phyloP scores from a whole-genome alignment of 2,888 invertebrate species.

The Stomorhina lunata region DNA sequence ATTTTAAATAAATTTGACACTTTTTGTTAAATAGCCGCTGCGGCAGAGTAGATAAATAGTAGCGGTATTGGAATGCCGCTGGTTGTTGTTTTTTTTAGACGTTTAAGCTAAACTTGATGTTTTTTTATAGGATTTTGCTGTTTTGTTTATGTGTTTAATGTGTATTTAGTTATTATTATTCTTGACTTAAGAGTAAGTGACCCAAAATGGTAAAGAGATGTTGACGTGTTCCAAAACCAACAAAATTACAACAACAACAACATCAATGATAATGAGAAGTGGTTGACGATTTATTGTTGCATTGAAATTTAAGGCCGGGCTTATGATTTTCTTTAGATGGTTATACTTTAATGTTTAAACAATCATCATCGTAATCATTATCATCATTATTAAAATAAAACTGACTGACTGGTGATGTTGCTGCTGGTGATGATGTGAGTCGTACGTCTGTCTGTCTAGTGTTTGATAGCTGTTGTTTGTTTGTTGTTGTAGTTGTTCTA shows the following conservation, averaged over 20 bases:
- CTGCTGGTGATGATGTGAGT: constrained; percentile 33
- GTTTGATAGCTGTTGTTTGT: constrained; percentile 15
- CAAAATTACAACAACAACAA: neutral
- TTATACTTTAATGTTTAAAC: constrained; percentile 20
- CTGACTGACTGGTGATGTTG: too few species aligned
- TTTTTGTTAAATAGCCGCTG: constrained; percentile 55
- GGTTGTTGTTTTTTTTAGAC: constrained; percentile 29
- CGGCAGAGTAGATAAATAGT: constrained; percentile 40
- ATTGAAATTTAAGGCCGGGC: constrained; percentile 47
- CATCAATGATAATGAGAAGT: neutral
- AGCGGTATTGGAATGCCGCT: constrained; percentile 41
- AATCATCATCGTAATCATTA: constrained; percentile 13
- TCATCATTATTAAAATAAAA: constrained; percentile 23
- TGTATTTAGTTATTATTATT: constrained; percentile 17
- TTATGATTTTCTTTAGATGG: constrained; percentile 58
- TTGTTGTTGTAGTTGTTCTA: neutral
- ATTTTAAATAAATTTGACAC: constrained; percentile 48
- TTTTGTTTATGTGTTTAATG: constrained; percentile 18
- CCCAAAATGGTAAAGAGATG: constrained; percentile 60
- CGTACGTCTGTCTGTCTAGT: too few species aligned
- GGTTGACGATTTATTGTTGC: neutral
- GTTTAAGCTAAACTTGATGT: constrained; percentile 62
- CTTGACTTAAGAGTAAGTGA: constrained; percentile 39
- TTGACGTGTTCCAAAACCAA: constrained; percentile 25
- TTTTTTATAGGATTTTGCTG: constrained; percentile 9